Evolutionary conservation across 1,140 invertebrate genomes (phyloP).

Genomic region (Panulirus ornatus): DNA sequence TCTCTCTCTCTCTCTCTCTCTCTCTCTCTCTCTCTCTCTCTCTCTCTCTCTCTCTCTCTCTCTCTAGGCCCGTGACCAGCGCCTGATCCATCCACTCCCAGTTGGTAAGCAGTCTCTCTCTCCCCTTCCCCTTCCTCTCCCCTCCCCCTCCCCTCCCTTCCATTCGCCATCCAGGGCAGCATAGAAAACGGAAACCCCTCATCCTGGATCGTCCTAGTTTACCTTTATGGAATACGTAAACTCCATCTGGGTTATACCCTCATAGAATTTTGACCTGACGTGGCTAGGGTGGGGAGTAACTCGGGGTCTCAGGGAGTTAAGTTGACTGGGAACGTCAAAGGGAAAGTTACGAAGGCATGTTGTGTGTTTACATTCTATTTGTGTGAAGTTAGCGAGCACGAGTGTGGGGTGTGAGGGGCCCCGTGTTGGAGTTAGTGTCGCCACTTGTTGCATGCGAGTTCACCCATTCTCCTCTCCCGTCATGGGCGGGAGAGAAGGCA

Average conservation of each 20-base stretch:
- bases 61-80: background rate
- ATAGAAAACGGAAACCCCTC: no score
- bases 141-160: background rate
- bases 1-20: background rate
- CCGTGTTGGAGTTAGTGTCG: background rate
- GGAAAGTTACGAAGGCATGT: no score
- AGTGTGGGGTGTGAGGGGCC: no score
- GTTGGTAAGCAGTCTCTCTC: background rate
- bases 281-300: no score
- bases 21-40: background rate
- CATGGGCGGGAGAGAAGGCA: background rate
- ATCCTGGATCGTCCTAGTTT: background rate
- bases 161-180: background rate
- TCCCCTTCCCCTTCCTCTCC: background rate
- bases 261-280: no score
- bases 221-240: no score
- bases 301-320: no score
- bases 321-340: no score
- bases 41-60: background rate
- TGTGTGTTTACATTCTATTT: no score
- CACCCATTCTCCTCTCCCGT: background rate
- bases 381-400: background rate
- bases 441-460: background rate
- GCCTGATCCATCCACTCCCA: background rate
- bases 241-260: no score